Percentiles rank a stretch among this genome's conserved stretches.
Evolutionary conservation across 2,888 invertebrate species (phyloP).

Genomic region (Clostera curtula): DNA sequence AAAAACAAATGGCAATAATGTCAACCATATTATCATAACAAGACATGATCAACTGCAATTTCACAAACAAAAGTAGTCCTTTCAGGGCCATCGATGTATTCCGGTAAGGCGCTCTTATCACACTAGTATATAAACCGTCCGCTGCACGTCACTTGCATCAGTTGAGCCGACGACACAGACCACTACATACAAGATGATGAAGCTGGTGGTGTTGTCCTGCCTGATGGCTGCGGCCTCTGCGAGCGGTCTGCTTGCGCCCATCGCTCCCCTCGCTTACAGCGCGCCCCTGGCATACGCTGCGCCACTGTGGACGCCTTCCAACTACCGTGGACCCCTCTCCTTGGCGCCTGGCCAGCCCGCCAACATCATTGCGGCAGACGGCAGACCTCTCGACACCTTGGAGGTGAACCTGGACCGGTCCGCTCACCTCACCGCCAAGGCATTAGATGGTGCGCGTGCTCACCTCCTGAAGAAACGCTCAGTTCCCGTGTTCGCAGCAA

Average conservation of each 20-base stretch:
- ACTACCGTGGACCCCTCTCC: too few species aligned
- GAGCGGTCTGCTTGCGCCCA: constrained; percentile 35
- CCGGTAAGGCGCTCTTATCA: constrained; percentile 30
- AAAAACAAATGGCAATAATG: too few species aligned
- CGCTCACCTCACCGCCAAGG: too few species aligned
- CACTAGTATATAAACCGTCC: constrained; percentile 38
- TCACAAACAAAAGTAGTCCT: constrained; percentile 38
- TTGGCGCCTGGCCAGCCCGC: too few species aligned
- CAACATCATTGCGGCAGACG: too few species aligned
- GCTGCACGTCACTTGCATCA: constrained; percentile 33
- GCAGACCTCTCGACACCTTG: too few species aligned
- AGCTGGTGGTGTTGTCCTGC: constrained; percentile 78
- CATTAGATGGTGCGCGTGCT: too few species aligned
- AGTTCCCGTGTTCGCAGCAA: too few species aligned
- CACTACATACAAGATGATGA: constrained; percentile 65
- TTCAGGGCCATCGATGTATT: constrained; percentile 42
- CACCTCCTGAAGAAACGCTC: too few species aligned
- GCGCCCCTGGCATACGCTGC: constrained; percentile 29
- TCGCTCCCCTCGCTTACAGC: constrained; percentile 23
- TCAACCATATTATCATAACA: too few species aligned
- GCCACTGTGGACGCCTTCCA: constrained; percentile 44
- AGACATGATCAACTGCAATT: too few species aligned
- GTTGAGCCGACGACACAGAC: constrained; percentile 62
- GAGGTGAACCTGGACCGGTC: too few species aligned
- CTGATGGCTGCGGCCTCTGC: constrained; percentile 75